phyloP scores from a whole-genome alignment of 2,113 vertebrate genomes.

The Muntiacus muntjak region DNA sequence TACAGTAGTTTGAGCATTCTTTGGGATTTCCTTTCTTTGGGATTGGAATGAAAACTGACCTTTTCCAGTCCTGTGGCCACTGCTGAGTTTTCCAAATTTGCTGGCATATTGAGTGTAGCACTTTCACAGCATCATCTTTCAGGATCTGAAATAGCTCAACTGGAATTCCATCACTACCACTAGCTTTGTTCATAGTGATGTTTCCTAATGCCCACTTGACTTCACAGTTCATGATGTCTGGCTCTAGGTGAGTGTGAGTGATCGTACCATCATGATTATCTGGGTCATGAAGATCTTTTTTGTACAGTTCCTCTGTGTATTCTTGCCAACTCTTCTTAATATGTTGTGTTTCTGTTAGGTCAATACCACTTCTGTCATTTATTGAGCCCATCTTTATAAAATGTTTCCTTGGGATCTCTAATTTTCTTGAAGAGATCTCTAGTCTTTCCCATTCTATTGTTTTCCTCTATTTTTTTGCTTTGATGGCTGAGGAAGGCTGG shows the following conservation, averaged over 20 bases:
- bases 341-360: neutral
- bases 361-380: fast-evolving
- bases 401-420: neutral
- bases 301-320: neutral
- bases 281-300: neutral
- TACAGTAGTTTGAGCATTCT: neutral
- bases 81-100: neutral
- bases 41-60: neutral
- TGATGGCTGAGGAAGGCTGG: neutral
- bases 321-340: neutral
- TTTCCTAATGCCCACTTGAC: neutral
- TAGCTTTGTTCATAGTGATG: neutral
- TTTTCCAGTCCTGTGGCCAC: neutral
- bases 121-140: neutral
- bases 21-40: neutral
- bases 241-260: neutral
- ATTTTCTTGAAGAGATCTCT: neutral
- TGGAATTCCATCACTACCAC: neutral
- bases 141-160: neutral
- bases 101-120: neutral
- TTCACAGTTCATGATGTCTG: neutral
- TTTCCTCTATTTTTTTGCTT: neutral
- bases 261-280: neutral
- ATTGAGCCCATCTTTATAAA: neutral
- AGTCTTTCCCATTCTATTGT: neutral